A percentile compares a stretch with the other conserved stretches of the same genome.
phyloP scores from a whole-genome alignment of 2,888 invertebrate species.

The Leucophenga maculata region DNA sequence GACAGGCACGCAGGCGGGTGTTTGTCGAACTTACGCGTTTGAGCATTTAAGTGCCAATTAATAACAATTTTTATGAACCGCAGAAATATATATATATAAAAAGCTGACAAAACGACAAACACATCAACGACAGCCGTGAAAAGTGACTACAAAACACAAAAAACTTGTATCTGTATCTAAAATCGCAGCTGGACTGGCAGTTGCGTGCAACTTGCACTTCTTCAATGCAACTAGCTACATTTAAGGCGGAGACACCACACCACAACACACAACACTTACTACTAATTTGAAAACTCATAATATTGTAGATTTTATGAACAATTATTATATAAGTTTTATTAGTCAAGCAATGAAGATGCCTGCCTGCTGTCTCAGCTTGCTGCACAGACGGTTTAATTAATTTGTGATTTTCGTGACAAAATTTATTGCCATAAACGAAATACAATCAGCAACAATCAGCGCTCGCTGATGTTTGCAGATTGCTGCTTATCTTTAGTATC shows the following conservation, averaged over 20 bases:
- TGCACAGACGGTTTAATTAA: constrained; percentile 58
- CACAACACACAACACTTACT: constrained; percentile 50
- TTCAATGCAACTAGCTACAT: constrained; percentile 40
- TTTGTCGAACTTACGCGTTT: constrained; percentile 65
- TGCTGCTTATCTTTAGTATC: constrained; percentile 32
- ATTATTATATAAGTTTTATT: constrained; percentile 71
- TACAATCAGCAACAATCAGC: constrained; percentile 32
- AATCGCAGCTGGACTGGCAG: constrained; percentile 24
- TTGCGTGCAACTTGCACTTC: constrained; percentile 44
- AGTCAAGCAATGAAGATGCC: constrained; percentile 45
- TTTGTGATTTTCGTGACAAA: constrained; percentile 60
- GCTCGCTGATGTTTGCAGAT: constrained; percentile 47
- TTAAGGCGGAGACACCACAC: constrained; percentile 8
- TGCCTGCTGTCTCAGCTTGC: neutral
- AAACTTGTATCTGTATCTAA: neutral
- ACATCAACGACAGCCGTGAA: constrained; percentile 37
- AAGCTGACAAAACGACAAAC: constrained; percentile 69
- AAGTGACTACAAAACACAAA: no score
- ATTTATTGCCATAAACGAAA: no score
- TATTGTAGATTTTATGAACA: constrained; percentile 69
- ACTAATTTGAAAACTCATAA: constrained; percentile 70
- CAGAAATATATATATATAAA: constrained; percentile 61
- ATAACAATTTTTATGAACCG: constrained; percentile 73
- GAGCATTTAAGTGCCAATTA: constrained; percentile 73
- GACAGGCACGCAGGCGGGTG: constrained; percentile 25